Base-by-base conservation (phyloP, 1,140 invertebrate species). In the Drosophila santomea region DNA sequence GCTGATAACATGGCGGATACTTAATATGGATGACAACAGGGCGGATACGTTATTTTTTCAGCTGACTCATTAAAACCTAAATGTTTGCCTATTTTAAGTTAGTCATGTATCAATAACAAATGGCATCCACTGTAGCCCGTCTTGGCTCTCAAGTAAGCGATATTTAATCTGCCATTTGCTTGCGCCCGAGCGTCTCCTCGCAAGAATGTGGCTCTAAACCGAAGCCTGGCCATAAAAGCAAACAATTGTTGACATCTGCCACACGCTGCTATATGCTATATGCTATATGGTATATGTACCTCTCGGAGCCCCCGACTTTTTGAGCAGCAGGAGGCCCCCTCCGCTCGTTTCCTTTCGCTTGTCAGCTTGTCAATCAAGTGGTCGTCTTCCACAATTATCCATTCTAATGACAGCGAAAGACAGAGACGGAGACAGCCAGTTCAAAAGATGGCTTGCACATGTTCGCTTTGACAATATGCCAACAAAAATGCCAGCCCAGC, bases 191-290 rank as follows among this genome's bases (percentile, higher is more conserved):
- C 52, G 44, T 20, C 32, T 32, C 52, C 58, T 25, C 73, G 80
- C 68, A 83, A 83, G 80, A 84, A 83, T 83, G 80, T 74, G 67
- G 35, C 44, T 68, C 61, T 52, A 20, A 62, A 25, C 2, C 15
- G 25, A 38, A 71, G 78, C 73, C 58, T 63, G 57, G 72, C 63
- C 78, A 60, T 78, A 73, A 83, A 85, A 56, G 74, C 50, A 62
- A 78, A 85, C 83, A 85, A 67, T 86, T 78, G 83, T 83, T 86
- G 82, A 86, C 82, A 86, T 86, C 82, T 86, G 82, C 82, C 82
- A 88, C 83, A 86, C 82, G 78, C 67, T 69, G 57, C 15, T 45
- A 8, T 43, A 43, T 17, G 44, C 4, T 25, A 25, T 25, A 0
- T 4, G 20, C 8, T 23, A 3, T 6, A 14, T 12, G 11, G 44